Evolutionary conservation across 2,888 invertebrate genomes (phyloP), one percentile per base, ranked within the genome.

Genomic region (Trachelus iudaicus): DNA sequence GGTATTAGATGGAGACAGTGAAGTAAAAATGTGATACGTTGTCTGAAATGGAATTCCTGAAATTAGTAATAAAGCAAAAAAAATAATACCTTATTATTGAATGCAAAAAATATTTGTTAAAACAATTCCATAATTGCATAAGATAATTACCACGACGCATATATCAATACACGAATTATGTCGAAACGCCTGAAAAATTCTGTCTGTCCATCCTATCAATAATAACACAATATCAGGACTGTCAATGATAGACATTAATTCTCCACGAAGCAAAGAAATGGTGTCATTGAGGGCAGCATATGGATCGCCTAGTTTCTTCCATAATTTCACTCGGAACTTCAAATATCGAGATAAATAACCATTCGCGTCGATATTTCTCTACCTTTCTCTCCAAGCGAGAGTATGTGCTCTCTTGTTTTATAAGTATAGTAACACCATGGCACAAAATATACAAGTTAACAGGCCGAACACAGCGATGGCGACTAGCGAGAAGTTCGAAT

Each of bases 401-500:
- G 23, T 56, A 56, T 56, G 56, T 9, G 6, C 56, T 56, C 56
- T 56, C 56, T 56, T 56, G 6, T 56, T 56, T 56, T 9, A 56
- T 56, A 23, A n/a, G 23, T 34, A 23, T 74, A 34, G 34, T 34
- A 30, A 4, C 78, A 81, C 80, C 76, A 79, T 78, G 11, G 80
- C 79, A 15, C 74, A 40, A n/a, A 81, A 81, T 30, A 81, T 69
- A 33, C 37, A 12, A 12, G 34, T 69, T 23, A 73, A 77, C 12
- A 81, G 69, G 75, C 79, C 79, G 33, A 78, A 76, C 35, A 34
- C 73, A 11, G 79, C 80, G 30, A 81, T 15, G 31, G 77, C 80
- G 11, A 74, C 73, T 3, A 69, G 77, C 6, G 78, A 76, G 12
- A 31, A 69, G 13, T 31, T 73, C 12, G 73, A 78, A 56, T 81